Evolutionary conservation across 2,113 vertebrate genomes (phyloP), one percentile per base, ranked within the genome.

Genomic region (Nibea albiflora): DNA sequence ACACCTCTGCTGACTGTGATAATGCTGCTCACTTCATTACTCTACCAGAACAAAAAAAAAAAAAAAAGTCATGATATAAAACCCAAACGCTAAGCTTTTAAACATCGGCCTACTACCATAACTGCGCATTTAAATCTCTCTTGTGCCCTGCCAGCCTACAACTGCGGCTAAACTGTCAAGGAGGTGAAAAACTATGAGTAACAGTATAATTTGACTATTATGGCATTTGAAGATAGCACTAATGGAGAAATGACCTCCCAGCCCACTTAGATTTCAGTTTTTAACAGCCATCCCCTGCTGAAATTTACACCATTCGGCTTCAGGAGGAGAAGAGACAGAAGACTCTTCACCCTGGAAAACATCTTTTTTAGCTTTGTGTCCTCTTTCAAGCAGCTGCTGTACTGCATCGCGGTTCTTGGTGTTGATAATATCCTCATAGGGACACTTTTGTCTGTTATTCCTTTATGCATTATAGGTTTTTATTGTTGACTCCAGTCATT

Each of bases 121-220:
- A 47, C 7, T 53, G n/a, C 24, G 49, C 20, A 81, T 60, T 57
- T 19, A 65, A 83, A 85, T 73, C 5, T 52, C 44, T 5, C 47
- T 26, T 46, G 0, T 9, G 22, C n/a, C 17, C 26, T 63, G 16
- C 4, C 67, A 60, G 50, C 11, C n/a, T 44, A 61, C 35, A 47
- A 61, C 31, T 24, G 16, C 31, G 22, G 54, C 72, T 20, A 19
- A 80, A 73, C 63, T 60, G 58, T 52, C 31, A 70, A 46, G 10
- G 11, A 31, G 62, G 56, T 68, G 15, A 65, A 56, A 69, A 73
- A 73, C 46, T 50, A 20, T 63, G 62, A 87, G 26, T 71, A 80
- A 31, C 12, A 10, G 26, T 24, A 50, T 24, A 35, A 67, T 72
- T 28, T 54, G n/a, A 66, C n/a, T 20, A 39, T 60, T 14, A 22